Evolutionary conservation across 2,888 invertebrate species (phyloP), one percentile per base, ranked within the genome.

Genomic region (Agrotis exclamationis): DNA sequence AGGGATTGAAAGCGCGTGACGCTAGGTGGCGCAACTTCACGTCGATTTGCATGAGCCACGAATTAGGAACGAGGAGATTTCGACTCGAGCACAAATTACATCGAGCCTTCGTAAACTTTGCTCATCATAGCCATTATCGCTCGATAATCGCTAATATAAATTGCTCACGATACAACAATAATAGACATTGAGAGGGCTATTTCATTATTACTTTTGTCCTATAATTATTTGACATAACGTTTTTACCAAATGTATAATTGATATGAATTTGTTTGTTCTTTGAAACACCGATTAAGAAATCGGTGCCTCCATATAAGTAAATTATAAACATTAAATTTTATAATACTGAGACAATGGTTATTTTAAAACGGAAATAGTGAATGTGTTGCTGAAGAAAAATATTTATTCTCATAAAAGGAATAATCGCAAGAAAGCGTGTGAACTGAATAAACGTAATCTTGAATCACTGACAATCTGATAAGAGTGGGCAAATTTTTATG

Each of bases 21-120:
- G 79, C 71, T 69, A 73, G 74, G 65, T 91, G 88, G 86, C 85
- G 91, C 86, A 92, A 92, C 83, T 63, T 59, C 70, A 75, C 74
- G 79, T 74, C 53, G 74, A 82, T 87, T 86, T 87, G 88, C 91
- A 92, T 92, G 93, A 92, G 86, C 85, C 82, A 86, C 88, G 87
- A 92, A 93, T 94, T 94, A 93, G 87, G 90, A 80, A 85, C 93
- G 89, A 92, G 89, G 88, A 90, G 90, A 89, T 88, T 88, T 86
- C 79, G 70, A 70, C 70, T 83, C 74, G 20, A 48, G 67, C 73
- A 79, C 68, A 81, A 80, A 85, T 85, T 84, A 79, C 69, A 81
- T 74, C 65, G 1, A 48, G 71, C 79, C 70, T 75, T 77, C 65
- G 62, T 76, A 71, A 67, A 75, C 65, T 39, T 54, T 39, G 48